These are phyloP conservation scores for Synanthedon vespiformis DNA, from an alignment of 2,888 invertebrate species.

Conservation along the genomic window DNA sequence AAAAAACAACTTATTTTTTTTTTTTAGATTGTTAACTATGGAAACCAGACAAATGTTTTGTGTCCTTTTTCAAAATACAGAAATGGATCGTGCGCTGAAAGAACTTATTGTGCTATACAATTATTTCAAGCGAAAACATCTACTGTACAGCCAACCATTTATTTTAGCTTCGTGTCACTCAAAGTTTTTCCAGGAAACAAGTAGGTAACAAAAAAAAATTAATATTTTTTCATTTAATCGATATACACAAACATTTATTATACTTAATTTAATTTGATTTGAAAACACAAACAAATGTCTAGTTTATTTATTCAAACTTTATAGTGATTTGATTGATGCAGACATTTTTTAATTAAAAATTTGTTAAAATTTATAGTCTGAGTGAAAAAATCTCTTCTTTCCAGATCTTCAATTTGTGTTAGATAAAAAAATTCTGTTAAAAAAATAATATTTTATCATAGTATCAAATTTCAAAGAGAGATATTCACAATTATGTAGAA, in stretches of 20 bases:
- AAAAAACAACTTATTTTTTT: slow-evolving; percentile 58
- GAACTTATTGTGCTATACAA: slow-evolving; percentile 35
- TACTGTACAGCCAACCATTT: slow-evolving; percentile 57
- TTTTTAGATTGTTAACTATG: slow-evolving; percentile 52
- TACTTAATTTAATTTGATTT: too few relatives aligned
- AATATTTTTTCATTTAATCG: too few relatives aligned
- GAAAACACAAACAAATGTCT: slow-evolving; percentile 27
- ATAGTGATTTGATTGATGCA: slow-evolving; percentile 24
- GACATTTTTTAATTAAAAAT: not conserved
- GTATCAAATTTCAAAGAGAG: too few relatives aligned
- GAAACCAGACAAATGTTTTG: slow-evolving; percentile 20
- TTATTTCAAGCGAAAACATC: slow-evolving; percentile 50
- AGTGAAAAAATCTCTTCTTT: too few relatives aligned
- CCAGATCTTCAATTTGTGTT: too few relatives aligned
- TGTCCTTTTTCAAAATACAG: slow-evolving; percentile 17
- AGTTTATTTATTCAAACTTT: slow-evolving; percentile 25
- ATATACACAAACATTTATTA: too few relatives aligned
- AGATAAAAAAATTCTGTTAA: too few relatives aligned
- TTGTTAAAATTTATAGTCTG: too few relatives aligned
- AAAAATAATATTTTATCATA: too few relatives aligned
- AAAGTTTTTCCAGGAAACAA: slow-evolving; percentile 24
- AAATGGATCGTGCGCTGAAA: slow-evolving; percentile 15
- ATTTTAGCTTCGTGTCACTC: slow-evolving; percentile 28
- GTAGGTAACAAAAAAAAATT: too few relatives aligned
- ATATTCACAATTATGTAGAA: too few relatives aligned